Percentiles rank a stretch among this genome's conserved stretches.
These are phyloP conservation scores for Phalacrocorax aristotelis DNA, from an alignment of 2,113 vertebrate species.

Conservation along the genomic window DNA sequence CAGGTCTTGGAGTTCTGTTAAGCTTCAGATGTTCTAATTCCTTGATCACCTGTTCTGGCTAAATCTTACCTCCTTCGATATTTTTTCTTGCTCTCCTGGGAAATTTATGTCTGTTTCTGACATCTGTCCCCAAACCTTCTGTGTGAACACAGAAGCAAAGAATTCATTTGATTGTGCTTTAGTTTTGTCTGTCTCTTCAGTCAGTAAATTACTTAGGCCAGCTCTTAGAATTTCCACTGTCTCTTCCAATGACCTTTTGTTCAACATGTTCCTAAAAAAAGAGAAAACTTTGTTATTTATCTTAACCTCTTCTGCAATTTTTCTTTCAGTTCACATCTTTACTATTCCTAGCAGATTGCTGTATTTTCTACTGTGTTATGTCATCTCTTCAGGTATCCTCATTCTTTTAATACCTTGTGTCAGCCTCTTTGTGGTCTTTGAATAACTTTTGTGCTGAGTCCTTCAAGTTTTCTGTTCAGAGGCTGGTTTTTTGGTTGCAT, in stretches of 20 bases:
- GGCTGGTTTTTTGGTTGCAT: neutral
- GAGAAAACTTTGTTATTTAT: slow-evolving; percentile 62
- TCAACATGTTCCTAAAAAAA: slow-evolving; percentile 47
- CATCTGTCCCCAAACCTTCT: slow-evolving; percentile 57
- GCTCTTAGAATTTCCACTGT: slow-evolving; percentile 61
- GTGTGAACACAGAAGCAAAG: slow-evolving; percentile 56
- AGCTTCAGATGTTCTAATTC: slow-evolving; percentile 63
- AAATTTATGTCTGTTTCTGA: slow-evolving; percentile 71
- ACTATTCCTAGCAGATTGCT: neutral
- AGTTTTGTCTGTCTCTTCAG: slow-evolving; percentile 60
- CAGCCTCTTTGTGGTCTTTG: neutral
- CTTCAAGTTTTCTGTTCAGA: neutral
- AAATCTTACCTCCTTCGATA: slow-evolving; percentile 9
- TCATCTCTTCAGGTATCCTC: neutral
- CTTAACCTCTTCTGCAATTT: slow-evolving; percentile 52
- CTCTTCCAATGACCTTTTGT: slow-evolving; percentile 63
- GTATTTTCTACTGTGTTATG: neutral
- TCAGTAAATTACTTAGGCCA: slow-evolving; percentile 66
- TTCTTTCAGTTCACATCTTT: slow-evolving; percentile 45
- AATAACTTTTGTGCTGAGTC: neutral
- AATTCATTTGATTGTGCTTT: slow-evolving; percentile 74
- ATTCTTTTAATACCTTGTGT: neutral
- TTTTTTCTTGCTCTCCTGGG: slow-evolving; percentile 64
- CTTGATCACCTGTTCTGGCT: slow-evolving; percentile 62
- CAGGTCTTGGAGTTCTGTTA: slow-evolving; percentile 40